phyloP scores from a whole-genome alignment of 2,888 invertebrate species.

The Onchidella celtica region DNA sequence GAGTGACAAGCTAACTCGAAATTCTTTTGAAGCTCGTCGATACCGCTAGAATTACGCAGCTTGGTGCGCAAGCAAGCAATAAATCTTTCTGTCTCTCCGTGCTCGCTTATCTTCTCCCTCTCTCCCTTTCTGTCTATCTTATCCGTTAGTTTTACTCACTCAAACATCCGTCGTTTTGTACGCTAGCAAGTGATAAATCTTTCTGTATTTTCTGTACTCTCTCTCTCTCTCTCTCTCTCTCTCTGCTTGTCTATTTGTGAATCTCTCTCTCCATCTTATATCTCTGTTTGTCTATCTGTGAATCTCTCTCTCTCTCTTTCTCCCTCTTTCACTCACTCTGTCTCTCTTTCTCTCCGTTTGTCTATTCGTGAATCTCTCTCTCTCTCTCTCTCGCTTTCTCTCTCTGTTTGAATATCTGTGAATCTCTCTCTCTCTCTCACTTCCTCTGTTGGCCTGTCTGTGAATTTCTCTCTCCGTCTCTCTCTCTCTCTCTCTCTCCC shows the following conservation, averaged over 20 bases:
- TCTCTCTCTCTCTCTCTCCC: no score
- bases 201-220: background rate
- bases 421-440: no score
- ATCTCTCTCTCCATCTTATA: background rate
- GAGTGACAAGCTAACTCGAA: conserved; percentile 13
- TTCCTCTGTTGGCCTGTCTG: background rate
- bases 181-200: no score
- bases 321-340: no score
- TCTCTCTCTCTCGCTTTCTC: conserved; percentile 22
- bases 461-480: no score
- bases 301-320: no score
- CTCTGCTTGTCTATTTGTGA: no score
- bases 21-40: conserved; percentile 27
- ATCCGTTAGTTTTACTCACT: background rate
- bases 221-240: background rate
- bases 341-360: background rate
- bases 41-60: background rate
- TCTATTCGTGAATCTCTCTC: background rate
- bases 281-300: background rate
- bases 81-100: conserved; percentile 9
- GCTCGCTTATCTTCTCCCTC: background rate
- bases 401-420: no score
- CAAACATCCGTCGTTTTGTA: no score
- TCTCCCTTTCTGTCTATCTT: background rate
- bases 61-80: background rate